phyloP scores from a whole-genome alignment of 1,140 invertebrate genomes.

The Chymomyza costata region DNA sequence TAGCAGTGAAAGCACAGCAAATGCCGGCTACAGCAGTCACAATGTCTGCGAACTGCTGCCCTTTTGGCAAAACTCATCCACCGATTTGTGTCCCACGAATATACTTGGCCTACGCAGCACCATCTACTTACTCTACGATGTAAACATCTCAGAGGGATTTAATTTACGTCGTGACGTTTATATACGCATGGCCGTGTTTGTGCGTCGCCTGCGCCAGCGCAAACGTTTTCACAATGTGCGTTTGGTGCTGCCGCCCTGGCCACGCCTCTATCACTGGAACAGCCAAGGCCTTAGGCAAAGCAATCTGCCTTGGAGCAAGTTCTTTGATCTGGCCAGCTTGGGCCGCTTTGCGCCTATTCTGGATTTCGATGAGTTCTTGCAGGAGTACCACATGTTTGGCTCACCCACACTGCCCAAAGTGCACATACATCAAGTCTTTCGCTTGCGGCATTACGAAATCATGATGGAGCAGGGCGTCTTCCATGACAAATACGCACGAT shows the following conservation, averaged over 20 bases:
- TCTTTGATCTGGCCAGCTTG: conserved; percentile 91
- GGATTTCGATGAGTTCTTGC: conserved; percentile 89
- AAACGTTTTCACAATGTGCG: conserved; percentile 77
- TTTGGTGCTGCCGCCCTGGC: conserved; percentile 93
- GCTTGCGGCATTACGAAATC: conserved; percentile 90
- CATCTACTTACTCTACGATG: conserved; percentile 85
- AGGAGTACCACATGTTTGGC: conserved; percentile 64
- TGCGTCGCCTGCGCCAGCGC: conserved; percentile 79
- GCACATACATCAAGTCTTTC: conserved; percentile 82
- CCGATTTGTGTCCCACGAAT: conserved; percentile 35
- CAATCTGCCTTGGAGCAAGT: conserved; percentile 82
- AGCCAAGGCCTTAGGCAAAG: conserved; percentile 76
- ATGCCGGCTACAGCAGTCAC: not conserved
- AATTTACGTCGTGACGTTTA: conserved; percentile 97
- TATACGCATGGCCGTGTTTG: conserved; percentile 90
- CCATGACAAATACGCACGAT: conserved; percentile 86
- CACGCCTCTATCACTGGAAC: conserved; percentile 92
- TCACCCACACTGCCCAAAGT: conserved; percentile 38
- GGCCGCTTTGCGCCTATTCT: conserved; percentile 88
- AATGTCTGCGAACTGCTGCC: conserved; percentile 14
- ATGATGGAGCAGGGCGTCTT: conserved; percentile 89
- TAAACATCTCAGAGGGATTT: conserved; percentile 96
- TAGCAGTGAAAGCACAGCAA: too few relatives aligned
- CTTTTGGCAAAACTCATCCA: conserved; percentile 18
- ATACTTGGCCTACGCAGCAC: conserved; percentile 37